A percentile compares a stretch with the other conserved stretches of the same genome.
phyloP scores from a whole-genome alignment of 2,113 vertebrate genomes.

The Lonchura striata region DNA sequence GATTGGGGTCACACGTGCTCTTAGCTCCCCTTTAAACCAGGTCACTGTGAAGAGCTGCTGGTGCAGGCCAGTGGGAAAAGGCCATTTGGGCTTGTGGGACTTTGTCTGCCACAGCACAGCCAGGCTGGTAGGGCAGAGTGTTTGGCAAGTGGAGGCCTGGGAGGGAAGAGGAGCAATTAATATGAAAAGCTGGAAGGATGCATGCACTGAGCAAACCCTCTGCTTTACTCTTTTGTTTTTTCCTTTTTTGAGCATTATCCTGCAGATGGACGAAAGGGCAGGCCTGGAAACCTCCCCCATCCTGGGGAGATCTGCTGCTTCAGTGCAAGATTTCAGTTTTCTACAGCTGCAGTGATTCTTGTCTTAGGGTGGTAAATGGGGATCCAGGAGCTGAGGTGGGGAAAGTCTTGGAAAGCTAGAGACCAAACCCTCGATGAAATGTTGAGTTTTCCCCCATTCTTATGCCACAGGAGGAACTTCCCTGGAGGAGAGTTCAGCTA shows the following conservation, averaged over 20 bases:
- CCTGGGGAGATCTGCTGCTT: neutral
- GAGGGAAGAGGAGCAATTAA: neutral
- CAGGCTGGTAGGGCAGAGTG: neutral
- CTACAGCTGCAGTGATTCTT: neutral
- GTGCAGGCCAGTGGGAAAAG: fast-evolving
- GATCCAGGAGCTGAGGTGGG: neutral
- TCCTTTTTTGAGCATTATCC: conserved; percentile 10
- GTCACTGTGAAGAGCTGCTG: neutral
- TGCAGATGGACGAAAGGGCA: neutral
- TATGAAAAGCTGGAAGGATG: neutral
- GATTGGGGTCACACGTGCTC: fast-evolving
- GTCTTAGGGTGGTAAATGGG: neutral
- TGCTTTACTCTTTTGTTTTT: neutral
- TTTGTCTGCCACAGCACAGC: neutral
- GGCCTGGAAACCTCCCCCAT: neutral
- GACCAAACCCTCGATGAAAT: neutral
- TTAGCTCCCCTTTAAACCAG: neutral
- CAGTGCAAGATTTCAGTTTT: neutral
- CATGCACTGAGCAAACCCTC: neutral
- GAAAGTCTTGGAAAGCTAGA: neutral
- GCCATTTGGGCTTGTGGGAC: neutral
- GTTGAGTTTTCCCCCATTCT: neutral
- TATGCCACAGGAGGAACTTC: neutral
- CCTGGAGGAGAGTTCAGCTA: neutral
- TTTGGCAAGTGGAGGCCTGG: neutral